Conservation (phyloP, 2,797 vertebrate species). For the Gambelia wislizenii region DNA sequence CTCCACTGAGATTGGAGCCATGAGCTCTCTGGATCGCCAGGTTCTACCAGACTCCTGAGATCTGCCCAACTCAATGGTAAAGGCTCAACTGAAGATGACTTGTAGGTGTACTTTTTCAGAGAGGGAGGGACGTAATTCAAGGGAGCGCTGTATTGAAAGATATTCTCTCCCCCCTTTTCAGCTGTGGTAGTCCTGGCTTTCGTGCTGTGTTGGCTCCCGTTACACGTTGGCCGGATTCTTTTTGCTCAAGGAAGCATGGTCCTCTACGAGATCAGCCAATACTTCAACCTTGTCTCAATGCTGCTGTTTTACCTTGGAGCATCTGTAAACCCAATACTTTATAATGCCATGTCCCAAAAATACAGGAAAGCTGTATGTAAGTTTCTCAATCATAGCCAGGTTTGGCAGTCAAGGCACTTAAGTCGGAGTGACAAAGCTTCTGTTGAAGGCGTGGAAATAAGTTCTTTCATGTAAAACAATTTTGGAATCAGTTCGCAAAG, state of each 20-base stretch:
- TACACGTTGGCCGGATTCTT: conserved; percentile 84
- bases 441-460: conserved; percentile 32
- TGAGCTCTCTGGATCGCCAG: background rate
- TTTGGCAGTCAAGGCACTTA: conserved; percentile 1
- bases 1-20: no score
- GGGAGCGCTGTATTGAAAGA: background rate
- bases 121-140: background rate
- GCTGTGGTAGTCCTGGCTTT: conserved; percentile 85
- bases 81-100: background rate
- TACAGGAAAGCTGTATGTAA: conserved; percentile 77
- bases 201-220: conserved; percentile 86
- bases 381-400: conserved; percentile 63
- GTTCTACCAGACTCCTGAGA: background rate
- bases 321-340: conserved; percentile 83
- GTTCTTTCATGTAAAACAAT: conserved; percentile 44
- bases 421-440: conserved; percentile 28
- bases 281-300: conserved; percentile 83
- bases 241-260: conserved; percentile 62
- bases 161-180: conserved; percentile 44
- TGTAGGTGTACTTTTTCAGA: no score
- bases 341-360: conserved; percentile 83
- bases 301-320: conserved; percentile 86
- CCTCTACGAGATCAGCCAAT: conserved; percentile 81
- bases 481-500: background rate
- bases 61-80: background rate